A percentile compares a stretch with the other conserved stretches of the same genome.
phyloP scores from a whole-genome alignment of 2,113 vertebrate genomes.

The Urocynchramus pylzowi region DNA sequence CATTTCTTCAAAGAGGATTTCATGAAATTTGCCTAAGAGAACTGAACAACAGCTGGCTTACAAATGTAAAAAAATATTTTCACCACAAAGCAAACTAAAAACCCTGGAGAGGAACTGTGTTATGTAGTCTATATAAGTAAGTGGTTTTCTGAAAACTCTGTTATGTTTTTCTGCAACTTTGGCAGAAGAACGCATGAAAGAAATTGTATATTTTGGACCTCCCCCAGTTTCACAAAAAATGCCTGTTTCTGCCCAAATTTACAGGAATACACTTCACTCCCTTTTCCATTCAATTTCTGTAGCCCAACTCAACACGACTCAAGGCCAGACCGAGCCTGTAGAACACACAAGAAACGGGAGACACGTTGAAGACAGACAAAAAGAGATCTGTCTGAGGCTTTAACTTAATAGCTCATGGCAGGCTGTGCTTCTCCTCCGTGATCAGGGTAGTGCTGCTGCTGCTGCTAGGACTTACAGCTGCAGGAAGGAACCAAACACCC shows the following conservation, averaged over 20 bases:
- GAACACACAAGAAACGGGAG: conserved; percentile 22
- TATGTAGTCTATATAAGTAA: conserved; percentile 12
- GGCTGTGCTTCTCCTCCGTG: not conserved
- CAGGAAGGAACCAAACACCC: conserved; percentile 11
- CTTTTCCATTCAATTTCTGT: not conserved
- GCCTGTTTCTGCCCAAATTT: not conserved
- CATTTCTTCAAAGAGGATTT: not conserved
- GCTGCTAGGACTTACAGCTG: conserved; percentile 25
- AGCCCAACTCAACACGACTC: not conserved
- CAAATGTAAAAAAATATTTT: not conserved
- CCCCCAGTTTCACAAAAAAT: not conserved
- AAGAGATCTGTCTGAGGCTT: conserved; percentile 22
- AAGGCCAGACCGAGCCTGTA: not conserved
- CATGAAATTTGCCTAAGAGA: not conserved
- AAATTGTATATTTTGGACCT: not conserved
- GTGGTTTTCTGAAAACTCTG: conserved; percentile 14
- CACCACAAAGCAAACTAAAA: not conserved
- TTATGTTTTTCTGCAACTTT: conserved; percentile 21
- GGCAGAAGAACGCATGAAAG: not conserved
- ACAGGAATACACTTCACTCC: not conserved
- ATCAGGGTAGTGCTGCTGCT: conserved; percentile 9
- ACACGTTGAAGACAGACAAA: conserved; percentile 7
- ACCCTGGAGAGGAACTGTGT: not conserved
- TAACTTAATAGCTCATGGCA: conserved; percentile 21
- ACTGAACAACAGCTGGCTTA: conserved; percentile 7